Percentiles rank a stretch among this genome's conserved stretches.
Conservation (phyloP, 2,888 invertebrate species). For the Drosophila leonis region DNA sequence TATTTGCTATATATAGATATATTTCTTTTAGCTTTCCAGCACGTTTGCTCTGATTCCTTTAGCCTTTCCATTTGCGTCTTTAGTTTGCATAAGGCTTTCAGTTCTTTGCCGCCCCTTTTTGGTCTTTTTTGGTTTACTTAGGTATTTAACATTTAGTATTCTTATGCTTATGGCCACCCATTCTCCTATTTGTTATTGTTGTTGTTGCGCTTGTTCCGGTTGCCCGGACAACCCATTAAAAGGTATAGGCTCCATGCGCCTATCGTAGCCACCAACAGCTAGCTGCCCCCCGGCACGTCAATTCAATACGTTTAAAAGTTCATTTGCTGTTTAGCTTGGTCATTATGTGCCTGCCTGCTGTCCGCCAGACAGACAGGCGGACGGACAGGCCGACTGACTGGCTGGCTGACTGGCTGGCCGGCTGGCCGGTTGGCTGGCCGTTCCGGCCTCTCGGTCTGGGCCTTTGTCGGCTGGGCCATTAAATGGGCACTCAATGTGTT, state of each 20-base stretch:
- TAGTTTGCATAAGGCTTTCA: slow-evolving; percentile 29
- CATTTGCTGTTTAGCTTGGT: slow-evolving; percentile 81
- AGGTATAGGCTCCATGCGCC: slow-evolving; percentile 18
- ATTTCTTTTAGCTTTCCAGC: slow-evolving; percentile 2
- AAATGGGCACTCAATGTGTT: slow-evolving; percentile 79
- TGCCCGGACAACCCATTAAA: slow-evolving; percentile 57
- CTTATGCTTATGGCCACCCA: slow-evolving; percentile 22
- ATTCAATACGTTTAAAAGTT: slow-evolving; percentile 81
- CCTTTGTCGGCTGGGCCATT: slow-evolving; percentile 67
- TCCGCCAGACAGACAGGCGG: background rate
- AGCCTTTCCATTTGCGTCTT: slow-evolving; percentile 14
- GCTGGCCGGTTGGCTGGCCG: background rate
- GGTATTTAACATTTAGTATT: slow-evolving; percentile 42
- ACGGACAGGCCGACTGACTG: background rate
- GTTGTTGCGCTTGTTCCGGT: slow-evolving; percentile 40
- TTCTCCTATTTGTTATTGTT: slow-evolving; percentile 3
- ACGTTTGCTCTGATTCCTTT: slow-evolving; percentile 25
- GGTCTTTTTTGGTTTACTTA: slow-evolving; percentile 21
- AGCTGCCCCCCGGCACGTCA: slow-evolving; percentile 51
- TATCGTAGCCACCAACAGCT: background rate
- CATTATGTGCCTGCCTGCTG: slow-evolving; percentile 68
- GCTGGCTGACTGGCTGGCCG: background rate
- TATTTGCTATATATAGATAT: background rate
- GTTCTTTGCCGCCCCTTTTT: background rate
- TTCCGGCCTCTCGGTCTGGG: slow-evolving; percentile 26